Base-by-base conservation (phyloP, 2,113 vertebrate species). In the Lepus americanus region DNA sequence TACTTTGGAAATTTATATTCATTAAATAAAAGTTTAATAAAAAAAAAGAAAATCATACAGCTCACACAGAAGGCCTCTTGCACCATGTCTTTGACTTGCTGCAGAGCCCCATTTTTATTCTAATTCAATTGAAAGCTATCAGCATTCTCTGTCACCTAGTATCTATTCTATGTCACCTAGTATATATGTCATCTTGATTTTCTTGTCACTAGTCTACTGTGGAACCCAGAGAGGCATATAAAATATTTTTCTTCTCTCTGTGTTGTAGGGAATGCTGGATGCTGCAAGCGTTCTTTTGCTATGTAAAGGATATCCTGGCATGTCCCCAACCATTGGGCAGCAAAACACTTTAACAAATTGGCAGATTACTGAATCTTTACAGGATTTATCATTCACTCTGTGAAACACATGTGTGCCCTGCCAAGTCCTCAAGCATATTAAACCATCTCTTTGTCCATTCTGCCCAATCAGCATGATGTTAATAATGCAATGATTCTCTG, bases 311-410 rank as follows among this genome's bases (percentile, higher is more conserved):
- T 83, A 77, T 44, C 22, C 22, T 19, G 39, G 23, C 19, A 76
- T 69, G 17, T 33, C n/a, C 25, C 33, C 86, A 13, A 87, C 27
- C 61, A 87, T 5, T 20, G 19, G 31, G 78, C 4, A 4, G 53
- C 11, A n/a, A 17, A 94, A 87, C 53, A 61, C 22, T 39, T 59
- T 72, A 82, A 70, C 64, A 94, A 70, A 83, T n/a, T 88, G 72
- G 27, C 53, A 87, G 27, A 9, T 53, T 19, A 61, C 64, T 59
- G 59, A 91, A 77, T 67, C 17, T 72, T 67, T 55, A 8, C 73
- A 63, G 59, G n/a, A 59, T 78, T 87, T 94, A 27, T 77, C 13
- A 94, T 92, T 94, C 5, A 80, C 23, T 12, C 29, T 11, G 36
- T 74, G 59, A 10, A 79, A 36, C 66, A 79, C 29, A 72, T 66